These are phyloP conservation scores for Ectemnius continuus DNA, from an alignment of 2,888 invertebrate species.

Conservation along the genomic window DNA sequence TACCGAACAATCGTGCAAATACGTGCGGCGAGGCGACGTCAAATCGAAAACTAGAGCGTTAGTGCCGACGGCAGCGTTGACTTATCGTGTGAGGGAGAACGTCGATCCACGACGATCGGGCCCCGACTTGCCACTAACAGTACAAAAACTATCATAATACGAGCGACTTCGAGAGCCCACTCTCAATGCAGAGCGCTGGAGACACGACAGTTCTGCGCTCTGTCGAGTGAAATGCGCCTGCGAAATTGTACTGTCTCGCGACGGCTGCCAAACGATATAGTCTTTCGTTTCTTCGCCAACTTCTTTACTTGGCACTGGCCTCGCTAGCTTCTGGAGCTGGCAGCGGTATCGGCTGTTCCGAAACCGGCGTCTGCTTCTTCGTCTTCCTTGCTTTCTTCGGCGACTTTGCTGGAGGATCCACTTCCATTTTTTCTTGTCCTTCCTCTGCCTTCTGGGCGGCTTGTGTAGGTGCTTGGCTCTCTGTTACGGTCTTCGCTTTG, in stretches of 20 bases:
- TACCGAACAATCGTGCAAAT: neutral
- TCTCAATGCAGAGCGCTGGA: neutral
- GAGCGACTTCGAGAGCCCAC: neutral
- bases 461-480: neutral
- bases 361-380: slow-evolving; percentile 69
- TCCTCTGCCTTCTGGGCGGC: slow-evolving; percentile 1
- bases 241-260: neutral
- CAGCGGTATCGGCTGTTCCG: slow-evolving; percentile 72
- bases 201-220: neutral
- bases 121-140: slow-evolving; percentile 18
- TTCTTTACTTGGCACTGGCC: slow-evolving; percentile 42
- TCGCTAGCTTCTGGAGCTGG: slow-evolving; percentile 65
- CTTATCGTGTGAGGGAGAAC: slow-evolving; percentile 12
- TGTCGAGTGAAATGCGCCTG: neutral
- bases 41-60: neutral
- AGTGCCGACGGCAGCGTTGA: slow-evolving; percentile 9
- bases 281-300: neutral
- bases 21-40: neutral
- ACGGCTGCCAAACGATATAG: slow-evolving; percentile 9
- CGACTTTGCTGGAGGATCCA: slow-evolving; percentile 41
- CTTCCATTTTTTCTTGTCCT: slow-evolving; percentile 42
- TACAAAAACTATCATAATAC: slow-evolving; percentile 6
- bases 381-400: slow-evolving; percentile 69
- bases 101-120: slow-evolving; percentile 36
- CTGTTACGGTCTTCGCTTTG: slow-evolving; percentile 4